phyloP scores from a whole-genome alignment of 1,140 invertebrate genomes.

The Marisa cornuarietis region DNA sequence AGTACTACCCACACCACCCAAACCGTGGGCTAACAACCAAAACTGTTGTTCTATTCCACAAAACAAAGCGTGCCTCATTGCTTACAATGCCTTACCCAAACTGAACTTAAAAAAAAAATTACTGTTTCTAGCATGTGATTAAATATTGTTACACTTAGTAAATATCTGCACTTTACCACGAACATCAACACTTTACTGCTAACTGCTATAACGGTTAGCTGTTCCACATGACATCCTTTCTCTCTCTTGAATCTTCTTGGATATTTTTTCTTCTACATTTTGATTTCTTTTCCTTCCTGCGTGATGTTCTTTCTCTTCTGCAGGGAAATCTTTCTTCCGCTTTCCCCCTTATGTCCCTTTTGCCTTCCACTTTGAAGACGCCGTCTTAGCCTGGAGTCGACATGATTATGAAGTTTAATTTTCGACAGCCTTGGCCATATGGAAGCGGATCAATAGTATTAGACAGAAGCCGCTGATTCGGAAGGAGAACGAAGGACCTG shows the following conservation, averaged over 20 bases:
- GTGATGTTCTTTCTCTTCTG: background rate
- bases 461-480: constrained; percentile 5
- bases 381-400: background rate
- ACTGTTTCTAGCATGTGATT: too few relatives aligned
- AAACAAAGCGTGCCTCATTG: too few relatives aligned
- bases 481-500: background rate
- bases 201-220: too few relatives aligned
- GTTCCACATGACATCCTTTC: too few relatives aligned
- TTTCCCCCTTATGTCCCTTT: background rate
- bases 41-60: too few relatives aligned
- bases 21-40: too few relatives aligned
- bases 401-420: constrained; percentile 18
- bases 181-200: background rate
- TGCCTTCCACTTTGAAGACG: too few relatives aligned
- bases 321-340: background rate
- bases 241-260: background rate
- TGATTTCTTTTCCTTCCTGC: background rate
- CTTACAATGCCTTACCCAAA: too few relatives aligned
- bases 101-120: too few relatives aligned
- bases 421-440: constrained; percentile 5
- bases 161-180: too few relatives aligned
- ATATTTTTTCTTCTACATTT: background rate
- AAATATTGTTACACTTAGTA: too few relatives aligned
- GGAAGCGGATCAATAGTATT: constrained; percentile 21
- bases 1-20: too few relatives aligned